phyloP scores from a whole-genome alignment of 2,888 invertebrate species.

The Erannis defoliaria region DNA sequence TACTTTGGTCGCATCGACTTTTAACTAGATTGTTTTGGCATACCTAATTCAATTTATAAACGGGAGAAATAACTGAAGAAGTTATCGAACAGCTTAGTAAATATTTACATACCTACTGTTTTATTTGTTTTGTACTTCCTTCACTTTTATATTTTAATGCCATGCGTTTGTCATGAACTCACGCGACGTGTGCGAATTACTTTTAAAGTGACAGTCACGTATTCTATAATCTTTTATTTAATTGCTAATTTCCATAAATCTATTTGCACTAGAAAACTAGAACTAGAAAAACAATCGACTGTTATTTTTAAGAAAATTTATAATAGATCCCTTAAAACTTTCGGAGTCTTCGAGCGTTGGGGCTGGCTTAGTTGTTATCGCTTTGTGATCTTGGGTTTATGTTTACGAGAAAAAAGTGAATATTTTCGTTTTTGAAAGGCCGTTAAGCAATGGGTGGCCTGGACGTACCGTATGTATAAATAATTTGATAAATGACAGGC shows the following conservation, averaged over 20 bases:
- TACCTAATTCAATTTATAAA: no score
- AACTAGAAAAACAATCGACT: constrained; percentile 2
- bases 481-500: constrained; percentile 76
- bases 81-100: no score
- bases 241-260: constrained; percentile 2
- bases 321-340: constrained; percentile 5
- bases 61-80: no score
- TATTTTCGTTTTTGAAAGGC: constrained; percentile 51
- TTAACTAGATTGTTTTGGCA: no score
- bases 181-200: not conserved
- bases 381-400: constrained; percentile 34
- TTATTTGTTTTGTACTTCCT: no score
- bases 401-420: constrained; percentile 41
- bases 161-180: no score
- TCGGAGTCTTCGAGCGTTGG: constrained; percentile 3
- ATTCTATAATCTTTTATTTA: constrained; percentile 5
- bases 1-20: no score
- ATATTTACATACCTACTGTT: no score
- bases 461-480: constrained; percentile 63
- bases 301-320: constrained; percentile 14
- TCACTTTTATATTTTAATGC: no score
- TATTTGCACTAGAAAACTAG: constrained; percentile 22
- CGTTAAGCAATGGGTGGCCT: constrained; percentile 65
- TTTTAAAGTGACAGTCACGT: not conserved
- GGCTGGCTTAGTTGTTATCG: constrained; percentile 21